Conservation (phyloP, 2,888 invertebrate genomes). For the Molanna angustata region DNA sequence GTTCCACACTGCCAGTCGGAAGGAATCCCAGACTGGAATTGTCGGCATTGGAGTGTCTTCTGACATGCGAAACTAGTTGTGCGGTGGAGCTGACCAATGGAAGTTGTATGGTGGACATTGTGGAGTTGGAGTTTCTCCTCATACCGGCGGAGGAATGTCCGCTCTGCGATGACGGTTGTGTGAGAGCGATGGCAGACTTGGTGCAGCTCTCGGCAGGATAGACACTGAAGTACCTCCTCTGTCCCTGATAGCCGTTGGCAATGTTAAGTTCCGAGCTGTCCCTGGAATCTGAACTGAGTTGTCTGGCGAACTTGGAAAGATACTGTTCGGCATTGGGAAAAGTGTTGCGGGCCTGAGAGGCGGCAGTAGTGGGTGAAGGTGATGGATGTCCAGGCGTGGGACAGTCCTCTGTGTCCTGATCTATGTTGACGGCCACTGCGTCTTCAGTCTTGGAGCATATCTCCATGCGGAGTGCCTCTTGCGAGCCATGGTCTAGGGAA, state of each 20-base stretch:
- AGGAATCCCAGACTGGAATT: conserved; percentile 55
- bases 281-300: conserved; percentile 54
- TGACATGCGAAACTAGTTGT: conserved; percentile 52
- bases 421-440: conserved; percentile 43
- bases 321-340: conserved; percentile 50
- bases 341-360: too few relatives aligned
- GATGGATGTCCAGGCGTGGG: conserved; percentile 49
- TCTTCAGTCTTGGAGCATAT: conserved; percentile 39
- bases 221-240: conserved; percentile 44
- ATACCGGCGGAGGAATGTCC: conserved; percentile 53
- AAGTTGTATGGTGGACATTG: conserved; percentile 61
- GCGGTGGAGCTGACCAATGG: conserved; percentile 53
- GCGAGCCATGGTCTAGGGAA: conserved; percentile 39
- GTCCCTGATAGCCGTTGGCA: conserved; percentile 38
- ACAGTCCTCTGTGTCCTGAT: conserved; percentile 52
- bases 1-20: conserved; percentile 52
- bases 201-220: conserved; percentile 52
- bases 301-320: conserved; percentile 54
- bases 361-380: conserved; percentile 45
- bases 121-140: conserved; percentile 60
- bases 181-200: conserved; percentile 51
- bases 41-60: conserved; percentile 62
- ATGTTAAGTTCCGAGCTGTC: conserved; percentile 54
- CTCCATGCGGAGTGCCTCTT: conserved; percentile 42
- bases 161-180: conserved; percentile 37